A percentile compares a stretch with the other conserved stretches of the same genome.
Conservation (phyloP, 2,113 vertebrate genomes). For the Oryctolagus cuniculus region DNA sequence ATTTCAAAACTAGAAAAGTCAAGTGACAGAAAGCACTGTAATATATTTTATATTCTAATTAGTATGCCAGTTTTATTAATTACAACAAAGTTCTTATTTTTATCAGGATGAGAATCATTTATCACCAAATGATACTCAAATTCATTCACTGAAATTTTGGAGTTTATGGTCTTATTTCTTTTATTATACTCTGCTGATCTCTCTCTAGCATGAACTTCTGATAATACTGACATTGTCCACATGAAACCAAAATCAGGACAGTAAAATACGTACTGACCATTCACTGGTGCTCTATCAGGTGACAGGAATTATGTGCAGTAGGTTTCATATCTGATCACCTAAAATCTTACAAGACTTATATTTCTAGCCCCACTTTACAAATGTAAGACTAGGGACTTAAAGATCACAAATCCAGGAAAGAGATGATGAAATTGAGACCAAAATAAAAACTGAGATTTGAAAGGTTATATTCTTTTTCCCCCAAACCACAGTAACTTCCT, state of each 20-base stretch:
- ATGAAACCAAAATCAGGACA: neutral
- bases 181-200: neutral
- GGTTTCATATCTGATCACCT: neutral
- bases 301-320: too few species aligned
- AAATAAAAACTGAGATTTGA: neutral
- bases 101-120: neutral
- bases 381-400: neutral
- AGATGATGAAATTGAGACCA: neutral
- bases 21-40: neutral
- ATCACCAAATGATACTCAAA: neutral
- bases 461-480: neutral
- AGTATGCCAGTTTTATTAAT: neutral
- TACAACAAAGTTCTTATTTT: neutral
- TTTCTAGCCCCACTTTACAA: neutral
- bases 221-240: neutral
- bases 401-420: neutral
- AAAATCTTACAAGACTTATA: neutral
- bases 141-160: conserved; percentile 20
- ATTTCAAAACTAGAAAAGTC: neutral
- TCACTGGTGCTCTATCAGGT: neutral
- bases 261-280: neutral
- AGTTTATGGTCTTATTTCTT: neutral
- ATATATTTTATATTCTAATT: conserved; percentile 28
- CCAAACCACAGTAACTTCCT: neutral
- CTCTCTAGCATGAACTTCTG: neutral